Evolutionary conservation across 2,888 invertebrate genomes (phyloP), one percentile per base, ranked within the genome.

Genomic region (Heliothis peltigera): DNA sequence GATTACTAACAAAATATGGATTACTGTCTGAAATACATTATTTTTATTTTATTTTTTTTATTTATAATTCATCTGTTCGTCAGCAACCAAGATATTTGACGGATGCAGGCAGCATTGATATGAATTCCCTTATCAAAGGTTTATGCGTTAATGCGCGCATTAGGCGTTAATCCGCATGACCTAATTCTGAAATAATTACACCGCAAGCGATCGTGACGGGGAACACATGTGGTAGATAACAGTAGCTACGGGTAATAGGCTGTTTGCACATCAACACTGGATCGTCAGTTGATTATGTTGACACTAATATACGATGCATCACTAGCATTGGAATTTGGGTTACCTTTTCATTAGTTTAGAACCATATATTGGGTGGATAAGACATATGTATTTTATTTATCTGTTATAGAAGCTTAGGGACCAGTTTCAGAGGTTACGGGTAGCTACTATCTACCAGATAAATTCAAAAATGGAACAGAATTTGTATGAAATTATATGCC

Each of bases 141-240:
- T 57, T 48, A 56, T 22, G 42, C 22, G 49, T 32, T 73, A 55
- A 66, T 66, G 76, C 56, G 21, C 61, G 66, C 61, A 67, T 72
- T 74, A 74, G 18, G 12, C 25, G 61, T 66, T 74, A 77, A 74
- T 72, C 74, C 62, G 10, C 48, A 28, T 72, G 77, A 77, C 74
- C 66, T 74, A 63, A 74, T 74, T 72, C 57, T 59, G 46, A 54
- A 71, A 60, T 60, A 66, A 72, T 66, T 60, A 72, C 32, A 54
- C 55, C 55, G 32, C 71, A 49, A 58, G 53, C 59, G 47, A 59
- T 54, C 77, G 66, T 66, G 77, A 72, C 35, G 59, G 62, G 58
- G 47, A 55, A 76, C 71, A 65, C 54, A 56, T 44, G 60, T 53
- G 58, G 53, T 39, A 54, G 54, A 58, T 65, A 61, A 19, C 32